These are phyloP conservation scores for Zaprionus kolodkinae DNA, from an alignment of 1,140 invertebrate genomes.

Conservation along the genomic window DNA sequence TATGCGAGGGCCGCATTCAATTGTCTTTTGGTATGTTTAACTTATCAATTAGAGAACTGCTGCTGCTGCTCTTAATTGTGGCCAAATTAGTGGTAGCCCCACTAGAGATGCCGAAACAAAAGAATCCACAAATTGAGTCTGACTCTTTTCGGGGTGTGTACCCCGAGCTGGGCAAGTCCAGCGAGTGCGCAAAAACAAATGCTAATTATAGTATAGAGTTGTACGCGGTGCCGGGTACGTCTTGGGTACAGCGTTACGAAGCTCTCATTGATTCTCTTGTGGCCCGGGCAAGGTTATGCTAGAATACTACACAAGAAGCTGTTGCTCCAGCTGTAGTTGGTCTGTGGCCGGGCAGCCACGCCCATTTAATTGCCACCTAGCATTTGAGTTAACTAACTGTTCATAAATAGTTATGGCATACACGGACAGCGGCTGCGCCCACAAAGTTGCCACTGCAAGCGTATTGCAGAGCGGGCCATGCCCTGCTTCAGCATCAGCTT, in stretches of 20 bases:
- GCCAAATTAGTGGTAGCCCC: constrained; percentile 69
- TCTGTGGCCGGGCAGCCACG: constrained; percentile 50
- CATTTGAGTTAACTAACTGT: constrained; percentile 83
- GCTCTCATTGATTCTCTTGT: constrained; percentile 63
- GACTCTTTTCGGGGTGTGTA: constrained; percentile 67
- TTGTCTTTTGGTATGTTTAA: constrained; percentile 67
- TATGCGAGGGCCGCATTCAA: constrained; percentile 36
- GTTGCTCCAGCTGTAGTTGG: constrained; percentile 3
- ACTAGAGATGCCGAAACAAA: constrained; percentile 60
- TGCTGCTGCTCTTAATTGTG: constrained; percentile 66
- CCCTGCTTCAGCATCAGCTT: constrained; percentile 4
- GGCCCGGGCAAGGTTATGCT: constrained; percentile 43
- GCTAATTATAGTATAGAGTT: constrained; percentile 67
- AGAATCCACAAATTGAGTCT: constrained; percentile 68
- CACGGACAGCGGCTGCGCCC: constrained; percentile 75
- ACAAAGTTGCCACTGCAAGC: constrained; percentile 58
- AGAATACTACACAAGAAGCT: constrained; percentile 49
- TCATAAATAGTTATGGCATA: constrained; percentile 83
- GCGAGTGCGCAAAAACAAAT: constrained; percentile 59
- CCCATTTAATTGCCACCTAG: constrained; percentile 81
- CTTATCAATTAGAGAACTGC: constrained; percentile 72
- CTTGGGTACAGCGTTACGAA: constrained; percentile 11
- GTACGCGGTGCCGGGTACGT: constrained; percentile 51
- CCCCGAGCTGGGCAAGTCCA: constrained; percentile 65
- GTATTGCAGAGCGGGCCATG: constrained; percentile 49